Percentiles rank a stretch among this genome's conserved stretches.
phyloP scores from a whole-genome alignment of 1,140 invertebrate genomes.

The Papilio polytes region DNA sequence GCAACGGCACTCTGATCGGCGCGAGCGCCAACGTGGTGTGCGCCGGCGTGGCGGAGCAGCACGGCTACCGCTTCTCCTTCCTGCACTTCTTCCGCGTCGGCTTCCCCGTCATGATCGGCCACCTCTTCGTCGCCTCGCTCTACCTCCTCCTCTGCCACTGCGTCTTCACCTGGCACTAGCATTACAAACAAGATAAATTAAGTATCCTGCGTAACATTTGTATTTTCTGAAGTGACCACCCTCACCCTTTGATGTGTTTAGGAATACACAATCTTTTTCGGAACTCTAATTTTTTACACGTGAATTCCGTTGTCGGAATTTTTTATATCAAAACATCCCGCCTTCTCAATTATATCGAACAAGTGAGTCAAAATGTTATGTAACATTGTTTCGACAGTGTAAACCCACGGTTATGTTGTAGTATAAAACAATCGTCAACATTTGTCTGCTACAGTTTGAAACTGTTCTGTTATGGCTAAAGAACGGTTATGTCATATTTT shows the following conservation, averaged over 20 bases:
- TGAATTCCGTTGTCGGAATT: too few species aligned
- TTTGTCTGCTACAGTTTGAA: not conserved
- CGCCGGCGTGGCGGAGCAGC: slow-evolving; percentile 93
- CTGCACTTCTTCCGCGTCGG: slow-evolving; percentile 91
- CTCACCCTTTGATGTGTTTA: not conserved
- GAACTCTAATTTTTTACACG: not conserved
- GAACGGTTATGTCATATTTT: not conserved
- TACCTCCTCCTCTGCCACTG: slow-evolving; percentile 90
- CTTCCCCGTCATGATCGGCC: slow-evolving; percentile 91
- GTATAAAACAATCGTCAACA: not conserved
- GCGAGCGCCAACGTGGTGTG: slow-evolving; percentile 94
- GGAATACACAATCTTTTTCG: not conserved
- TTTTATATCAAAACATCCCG: not conserved
- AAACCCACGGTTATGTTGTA: not conserved
- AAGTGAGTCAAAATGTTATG: too few species aligned
- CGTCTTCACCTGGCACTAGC: slow-evolving; percentile 86
- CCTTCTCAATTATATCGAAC: not conserved
- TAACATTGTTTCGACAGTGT: too few species aligned
- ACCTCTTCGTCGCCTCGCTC: slow-evolving; percentile 62
- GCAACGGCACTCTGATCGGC: slow-evolving; percentile 92
- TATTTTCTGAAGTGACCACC: too few species aligned
- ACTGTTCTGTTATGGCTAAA: not conserved
- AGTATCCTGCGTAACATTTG: not conserved
- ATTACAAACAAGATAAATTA: slow-evolving; percentile 4
- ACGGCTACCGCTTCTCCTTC: slow-evolving; percentile 92